A percentile compares a stretch with the other conserved stretches of the same genome.
Conservation (phyloP, 2,113 vertebrate species). For the Clarias macrocephalus region DNA sequence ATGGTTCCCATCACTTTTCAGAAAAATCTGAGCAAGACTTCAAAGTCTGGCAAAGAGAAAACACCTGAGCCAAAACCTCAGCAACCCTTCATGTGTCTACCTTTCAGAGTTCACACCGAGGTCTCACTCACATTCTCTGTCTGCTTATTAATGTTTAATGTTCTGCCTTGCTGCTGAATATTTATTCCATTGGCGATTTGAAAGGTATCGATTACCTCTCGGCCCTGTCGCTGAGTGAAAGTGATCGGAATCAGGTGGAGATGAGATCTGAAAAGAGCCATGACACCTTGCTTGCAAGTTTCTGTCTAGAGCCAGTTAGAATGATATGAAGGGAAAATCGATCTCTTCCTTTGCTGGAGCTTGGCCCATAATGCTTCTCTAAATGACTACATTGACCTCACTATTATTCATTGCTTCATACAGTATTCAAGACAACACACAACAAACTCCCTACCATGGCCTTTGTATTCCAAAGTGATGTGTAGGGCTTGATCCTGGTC, state of each 20-base stretch:
- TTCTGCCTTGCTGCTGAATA: conserved; percentile 24
- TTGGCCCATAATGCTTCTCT: conserved; percentile 11
- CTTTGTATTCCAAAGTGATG: background rate
- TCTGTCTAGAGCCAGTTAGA: conserved; percentile 7
- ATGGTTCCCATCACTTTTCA: background rate
- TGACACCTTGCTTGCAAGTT: conserved; percentile 2
- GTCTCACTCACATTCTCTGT: background rate
- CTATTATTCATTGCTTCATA: conserved; percentile 33
- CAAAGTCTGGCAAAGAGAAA: background rate
- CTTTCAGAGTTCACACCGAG: background rate
- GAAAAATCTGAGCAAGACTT: background rate
- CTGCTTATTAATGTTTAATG: conserved; percentile 38
- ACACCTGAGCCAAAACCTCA: background rate
- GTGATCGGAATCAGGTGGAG: conserved; percentile 14
- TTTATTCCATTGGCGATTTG: conserved; percentile 19
- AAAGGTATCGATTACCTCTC: conserved; percentile 22
- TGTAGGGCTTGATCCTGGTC: background rate
- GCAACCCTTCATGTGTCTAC: background rate
- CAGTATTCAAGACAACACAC: conserved; percentile 10
- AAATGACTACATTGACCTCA: conserved; percentile 34
- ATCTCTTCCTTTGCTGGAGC: background rate
- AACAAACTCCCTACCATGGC: background rate
- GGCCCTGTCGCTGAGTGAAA: background rate
- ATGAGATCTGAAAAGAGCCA: background rate
- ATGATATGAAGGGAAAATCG: conserved; percentile 12